Percentiles rank a stretch among this genome's conserved stretches.
These are phyloP conservation scores for Nycticryphes semicollaris DNA, from an alignment of 2,113 vertebrate species.

Conservation along the genomic window DNA sequence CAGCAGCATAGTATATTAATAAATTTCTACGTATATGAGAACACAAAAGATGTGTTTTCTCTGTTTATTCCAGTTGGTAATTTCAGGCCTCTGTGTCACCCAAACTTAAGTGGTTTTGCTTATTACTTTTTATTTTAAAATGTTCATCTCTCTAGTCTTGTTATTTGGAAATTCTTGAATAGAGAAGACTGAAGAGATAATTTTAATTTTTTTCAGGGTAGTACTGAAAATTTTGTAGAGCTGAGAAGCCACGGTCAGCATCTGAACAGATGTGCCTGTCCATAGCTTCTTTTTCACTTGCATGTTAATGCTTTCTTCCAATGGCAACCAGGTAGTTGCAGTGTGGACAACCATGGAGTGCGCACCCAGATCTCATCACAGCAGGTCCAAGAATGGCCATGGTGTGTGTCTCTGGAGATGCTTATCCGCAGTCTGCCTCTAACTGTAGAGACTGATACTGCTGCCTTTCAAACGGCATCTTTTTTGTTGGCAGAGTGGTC, in stretches of 20 bases:
- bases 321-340: neutral
- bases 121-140: neutral
- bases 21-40: neutral
- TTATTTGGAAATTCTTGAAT: neutral
- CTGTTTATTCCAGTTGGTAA: neutral
- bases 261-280: neutral
- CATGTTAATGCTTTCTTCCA: neutral
- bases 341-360: neutral
- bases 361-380: neutral
- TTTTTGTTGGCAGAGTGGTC: neutral
- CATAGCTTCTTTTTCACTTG: neutral
- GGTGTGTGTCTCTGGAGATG: fast-evolving
- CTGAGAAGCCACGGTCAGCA: neutral
- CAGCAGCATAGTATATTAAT: neutral
- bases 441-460: neutral
- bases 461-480: neutral
- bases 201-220: neutral
- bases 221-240: neutral
- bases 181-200: neutral
- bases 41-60: neutral
- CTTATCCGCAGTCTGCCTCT: neutral
- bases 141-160: neutral
- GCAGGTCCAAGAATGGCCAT: no score
- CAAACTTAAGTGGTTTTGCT: neutral
- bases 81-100: neutral